Conservation (phyloP, 2,888 invertebrate genomes). For the Spicauda simplicius region DNA sequence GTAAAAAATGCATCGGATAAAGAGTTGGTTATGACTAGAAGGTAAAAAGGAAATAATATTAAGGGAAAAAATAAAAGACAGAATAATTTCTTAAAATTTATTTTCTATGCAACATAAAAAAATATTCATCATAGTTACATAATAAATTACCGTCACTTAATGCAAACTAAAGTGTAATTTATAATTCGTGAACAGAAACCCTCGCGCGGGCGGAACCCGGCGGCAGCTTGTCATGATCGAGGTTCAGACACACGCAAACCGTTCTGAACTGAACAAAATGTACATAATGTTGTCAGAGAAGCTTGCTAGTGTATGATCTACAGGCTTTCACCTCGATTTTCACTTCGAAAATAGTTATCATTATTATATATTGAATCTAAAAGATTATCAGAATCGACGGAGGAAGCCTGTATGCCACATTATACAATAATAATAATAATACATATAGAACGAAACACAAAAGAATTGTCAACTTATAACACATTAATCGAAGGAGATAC, state of each 20-base stretch:
- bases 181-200: slow-evolving; percentile 71
- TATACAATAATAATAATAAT: slow-evolving; percentile 11
- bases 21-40: too few relatives aligned
- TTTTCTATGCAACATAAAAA: slow-evolving; percentile 86
- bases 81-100: slow-evolving; percentile 81
- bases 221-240: slow-evolving; percentile 66
- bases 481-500: slow-evolving; percentile 22
- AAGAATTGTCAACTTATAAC: slow-evolving; percentile 17
- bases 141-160: slow-evolving; percentile 84
- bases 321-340: slow-evolving; percentile 12
- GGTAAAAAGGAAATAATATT: too few relatives aligned
- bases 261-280: slow-evolving; percentile 18
- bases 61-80: slow-evolving; percentile 47
- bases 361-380: background rate
- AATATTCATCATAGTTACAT: slow-evolving; percentile 83
- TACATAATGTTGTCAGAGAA: slow-evolving; percentile 15
- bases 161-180: slow-evolving; percentile 78
- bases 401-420: slow-evolving; percentile 27
- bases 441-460: slow-evolving; percentile 23
- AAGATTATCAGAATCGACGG: slow-evolving; percentile 2
- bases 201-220: slow-evolving; percentile 52
- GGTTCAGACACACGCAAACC: slow-evolving; percentile 20
- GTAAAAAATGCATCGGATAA: too few relatives aligned
- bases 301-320: slow-evolving; percentile 3
- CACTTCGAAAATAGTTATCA: background rate